Percentiles rank a stretch among this genome's conserved stretches.
These are phyloP conservation scores for Leucophenga varia DNA, from an alignment of 1,140 invertebrate genomes.

Conservation along the genomic window DNA sequence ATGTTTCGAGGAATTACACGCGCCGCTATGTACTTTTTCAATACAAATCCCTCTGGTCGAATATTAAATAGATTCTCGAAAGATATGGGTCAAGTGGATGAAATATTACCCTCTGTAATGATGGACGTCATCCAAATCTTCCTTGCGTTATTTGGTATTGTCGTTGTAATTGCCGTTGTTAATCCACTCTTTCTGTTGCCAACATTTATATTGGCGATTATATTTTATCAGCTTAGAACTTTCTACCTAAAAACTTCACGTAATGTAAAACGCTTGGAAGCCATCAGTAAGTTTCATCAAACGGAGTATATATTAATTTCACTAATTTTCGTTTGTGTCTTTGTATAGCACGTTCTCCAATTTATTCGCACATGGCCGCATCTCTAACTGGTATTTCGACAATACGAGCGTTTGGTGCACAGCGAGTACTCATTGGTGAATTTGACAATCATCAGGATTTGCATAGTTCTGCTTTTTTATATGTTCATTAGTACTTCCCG, in stretches of 20 bases:
- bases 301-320: neutral
- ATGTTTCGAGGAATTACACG: conserved; percentile 78
- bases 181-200: conserved; percentile 77
- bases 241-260: conserved; percentile 82
- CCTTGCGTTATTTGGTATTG: conserved; percentile 71
- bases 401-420: conserved; percentile 80
- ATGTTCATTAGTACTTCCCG: conserved; percentile 66
- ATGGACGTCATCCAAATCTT: conserved; percentile 78
- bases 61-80: conserved; percentile 82
- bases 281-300: conserved; percentile 70
- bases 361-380: conserved; percentile 86
- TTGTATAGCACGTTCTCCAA: conserved; percentile 71
- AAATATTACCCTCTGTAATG: conserved; percentile 74
- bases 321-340: neutral
- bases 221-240: conserved; percentile 75
- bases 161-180: conserved; percentile 73
- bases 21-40: conserved; percentile 81
- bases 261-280: conserved; percentile 86
- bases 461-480: conserved; percentile 68
- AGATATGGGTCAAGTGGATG: conserved; percentile 85
- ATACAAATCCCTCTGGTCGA: conserved; percentile 73
- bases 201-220: conserved; percentile 66
- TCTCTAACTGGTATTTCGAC: conserved; percentile 87
- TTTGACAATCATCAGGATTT: conserved; percentile 78
- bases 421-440: conserved; percentile 75